phyloP scores from a whole-genome alignment of 2,888 invertebrate species.

The Diaprepes abbreviatus region DNA sequence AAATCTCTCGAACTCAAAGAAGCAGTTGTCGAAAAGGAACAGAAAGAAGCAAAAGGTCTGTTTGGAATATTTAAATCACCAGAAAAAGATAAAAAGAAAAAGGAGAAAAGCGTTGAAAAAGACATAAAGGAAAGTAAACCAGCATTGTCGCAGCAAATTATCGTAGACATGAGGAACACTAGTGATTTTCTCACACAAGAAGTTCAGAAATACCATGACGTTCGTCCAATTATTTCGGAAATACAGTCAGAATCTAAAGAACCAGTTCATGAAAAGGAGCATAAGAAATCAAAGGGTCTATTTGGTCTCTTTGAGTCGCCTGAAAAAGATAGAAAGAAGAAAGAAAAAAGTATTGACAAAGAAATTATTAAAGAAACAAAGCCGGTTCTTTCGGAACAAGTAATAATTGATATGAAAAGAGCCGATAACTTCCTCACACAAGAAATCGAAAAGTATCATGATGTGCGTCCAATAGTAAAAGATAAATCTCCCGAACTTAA shows the following conservation, averaged over 20 bases:
- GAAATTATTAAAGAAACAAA: not conserved
- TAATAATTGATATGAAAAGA: slow-evolving; percentile 45
- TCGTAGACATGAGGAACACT: slow-evolving; percentile 49
- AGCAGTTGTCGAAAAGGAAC: not conserved
- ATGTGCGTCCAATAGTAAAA: too few relatives aligned
- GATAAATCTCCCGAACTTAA: too few relatives aligned
- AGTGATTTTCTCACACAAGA: slow-evolving; percentile 53
- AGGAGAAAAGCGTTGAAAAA: slow-evolving; percentile 20
- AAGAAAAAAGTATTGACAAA: slow-evolving; percentile 33
- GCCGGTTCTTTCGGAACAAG: slow-evolving; percentile 25
- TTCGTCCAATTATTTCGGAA: slow-evolving; percentile 15
- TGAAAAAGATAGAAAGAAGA: slow-evolving; percentile 37
- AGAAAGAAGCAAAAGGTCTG: slow-evolving; percentile 37
- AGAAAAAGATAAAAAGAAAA: slow-evolving; percentile 30
- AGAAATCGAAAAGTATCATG: too few relatives aligned
- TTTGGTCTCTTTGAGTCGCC: slow-evolving; percentile 41
- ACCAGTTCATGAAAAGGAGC: slow-evolving; percentile 21
- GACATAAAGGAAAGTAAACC: slow-evolving; percentile 8
- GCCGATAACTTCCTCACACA: slow-evolving; percentile 25
- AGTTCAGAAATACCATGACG: slow-evolving; percentile 49
- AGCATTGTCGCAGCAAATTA: slow-evolving; percentile 18
- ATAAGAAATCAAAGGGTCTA: slow-evolving; percentile 34
- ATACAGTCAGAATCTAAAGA: not conserved
- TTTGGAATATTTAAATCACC: slow-evolving; percentile 37
- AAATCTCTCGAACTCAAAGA: slow-evolving; percentile 5